Conservation (phyloP, 1,140 invertebrate genomes). For the Heliconius melpomene region DNA sequence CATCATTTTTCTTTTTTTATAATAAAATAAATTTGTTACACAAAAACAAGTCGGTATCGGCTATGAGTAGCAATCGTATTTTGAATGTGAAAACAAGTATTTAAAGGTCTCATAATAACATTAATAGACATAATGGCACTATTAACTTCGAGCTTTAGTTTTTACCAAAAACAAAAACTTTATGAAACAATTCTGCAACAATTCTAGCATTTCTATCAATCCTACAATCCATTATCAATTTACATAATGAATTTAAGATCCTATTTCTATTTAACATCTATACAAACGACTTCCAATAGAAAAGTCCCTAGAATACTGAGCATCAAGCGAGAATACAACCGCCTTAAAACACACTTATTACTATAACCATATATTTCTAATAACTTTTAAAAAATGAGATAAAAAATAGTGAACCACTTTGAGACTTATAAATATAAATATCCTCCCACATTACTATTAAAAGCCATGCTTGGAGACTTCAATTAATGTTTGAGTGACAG, state of each 20-base stretch:
- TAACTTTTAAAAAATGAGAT: conserved; percentile 51
- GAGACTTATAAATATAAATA: conserved; percentile 19
- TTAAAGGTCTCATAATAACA: not conserved
- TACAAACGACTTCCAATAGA: conserved; percentile 20
- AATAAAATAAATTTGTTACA: not conserved
- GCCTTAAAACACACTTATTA: conserved; percentile 8
- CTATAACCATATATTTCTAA: conserved; percentile 25
- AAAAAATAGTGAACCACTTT: conserved; percentile 56
- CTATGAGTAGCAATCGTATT: not conserved
- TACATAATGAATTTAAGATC: not conserved
- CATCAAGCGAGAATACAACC: conserved; percentile 18
- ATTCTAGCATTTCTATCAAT: conserved; percentile 1
- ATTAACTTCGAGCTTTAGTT: not conserved
- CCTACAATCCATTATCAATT: not conserved
- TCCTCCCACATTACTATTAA: not conserved
- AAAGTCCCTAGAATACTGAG: conserved; percentile 21
- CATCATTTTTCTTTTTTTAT: not conserved
- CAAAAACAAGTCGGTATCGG: no score
- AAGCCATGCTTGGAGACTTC: not conserved
- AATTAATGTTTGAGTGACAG: not conserved
- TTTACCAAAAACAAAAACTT: not conserved
- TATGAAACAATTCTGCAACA: not conserved
- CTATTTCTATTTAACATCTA: conserved; percentile 18
- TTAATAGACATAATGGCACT: not conserved
- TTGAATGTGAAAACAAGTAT: not conserved